phyloP scores from a whole-genome alignment of 2,797 vertebrate species.

The Anabas testudineus region DNA sequence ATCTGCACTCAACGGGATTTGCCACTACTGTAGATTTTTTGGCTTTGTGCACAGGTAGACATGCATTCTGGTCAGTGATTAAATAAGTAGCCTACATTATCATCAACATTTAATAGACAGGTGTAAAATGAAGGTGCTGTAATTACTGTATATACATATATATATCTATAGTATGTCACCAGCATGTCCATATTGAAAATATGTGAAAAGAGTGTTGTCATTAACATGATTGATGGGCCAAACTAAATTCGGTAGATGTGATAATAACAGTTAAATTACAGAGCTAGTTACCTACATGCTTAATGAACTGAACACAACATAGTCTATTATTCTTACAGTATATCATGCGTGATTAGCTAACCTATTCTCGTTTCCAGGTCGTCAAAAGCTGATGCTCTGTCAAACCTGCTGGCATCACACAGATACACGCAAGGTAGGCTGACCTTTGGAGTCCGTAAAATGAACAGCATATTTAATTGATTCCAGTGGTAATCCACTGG shows the following conservation, averaged over 20 bases:
- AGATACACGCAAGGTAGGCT: not conserved
- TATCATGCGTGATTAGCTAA: constrained; percentile 73
- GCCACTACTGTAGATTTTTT: constrained; percentile 3
- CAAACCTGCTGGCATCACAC: not conserved
- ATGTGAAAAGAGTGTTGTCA: constrained; percentile 57
- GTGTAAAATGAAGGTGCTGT: constrained; percentile 41
- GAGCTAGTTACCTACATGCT: constrained; percentile 78
- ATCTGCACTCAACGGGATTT: not conserved
- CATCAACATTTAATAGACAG: constrained; percentile 38
- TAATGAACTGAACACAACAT: constrained; percentile 77
- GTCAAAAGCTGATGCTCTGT: not conserved
- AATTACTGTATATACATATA: constrained; percentile 48
- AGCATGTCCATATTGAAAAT: constrained; percentile 61
- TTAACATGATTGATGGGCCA: constrained; percentile 72
- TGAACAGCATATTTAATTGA: not conserved
- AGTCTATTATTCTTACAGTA: constrained; percentile 74
- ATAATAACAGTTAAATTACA: constrained; percentile 78
- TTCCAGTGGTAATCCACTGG: not conserved
- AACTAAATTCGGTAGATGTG: constrained; percentile 73
- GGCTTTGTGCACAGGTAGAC: constrained; percentile 6
- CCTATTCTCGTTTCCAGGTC: not conserved
- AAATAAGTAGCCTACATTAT: constrained; percentile 43
- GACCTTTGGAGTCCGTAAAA: not conserved
- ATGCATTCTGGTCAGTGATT: constrained; percentile 49
- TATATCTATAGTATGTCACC: constrained; percentile 51